phyloP scores from a whole-genome alignment of 2,888 invertebrate species.

The Mystacides longicornis region DNA sequence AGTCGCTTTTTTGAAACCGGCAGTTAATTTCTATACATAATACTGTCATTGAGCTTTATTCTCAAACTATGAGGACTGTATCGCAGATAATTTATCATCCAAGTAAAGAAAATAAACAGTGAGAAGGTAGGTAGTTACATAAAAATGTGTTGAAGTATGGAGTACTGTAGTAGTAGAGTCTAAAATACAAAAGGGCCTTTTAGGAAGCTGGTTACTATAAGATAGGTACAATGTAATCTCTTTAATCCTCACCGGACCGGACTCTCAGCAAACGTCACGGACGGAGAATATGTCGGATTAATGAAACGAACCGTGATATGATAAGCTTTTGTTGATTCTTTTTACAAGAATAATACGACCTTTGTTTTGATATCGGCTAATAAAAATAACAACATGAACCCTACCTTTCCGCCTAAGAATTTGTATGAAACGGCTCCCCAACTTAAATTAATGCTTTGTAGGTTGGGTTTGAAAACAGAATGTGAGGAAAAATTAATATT shows the following conservation, averaged over 20 bases:
- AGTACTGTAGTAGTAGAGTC: background rate
- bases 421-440: no score
- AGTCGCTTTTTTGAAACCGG: no score
- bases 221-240: slow-evolving; percentile 1
- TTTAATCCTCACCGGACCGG: slow-evolving; percentile 4
- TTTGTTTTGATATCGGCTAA: background rate
- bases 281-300: slow-evolving; percentile 4
- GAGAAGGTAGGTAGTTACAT: background rate
- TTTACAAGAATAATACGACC: slow-evolving; percentile 1
- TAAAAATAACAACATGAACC: no score
- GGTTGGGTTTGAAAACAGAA: no score
- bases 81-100: no score
- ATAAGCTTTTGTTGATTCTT: slow-evolving; percentile 6
- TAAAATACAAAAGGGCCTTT: background rate
- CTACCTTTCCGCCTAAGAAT: no score
- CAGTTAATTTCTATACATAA: no score
- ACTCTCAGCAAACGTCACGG: slow-evolving; percentile 8
- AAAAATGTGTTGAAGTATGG: background rate
- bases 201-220: background rate
- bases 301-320: slow-evolving; percentile 4
- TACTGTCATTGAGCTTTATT: no score
- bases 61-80: no score
- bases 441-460: no score
- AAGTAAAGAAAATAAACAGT: background rate
- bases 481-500: no score